phyloP scores from a whole-genome alignment of 2,888 invertebrate species.

The Tenodera sinensis region DNA sequence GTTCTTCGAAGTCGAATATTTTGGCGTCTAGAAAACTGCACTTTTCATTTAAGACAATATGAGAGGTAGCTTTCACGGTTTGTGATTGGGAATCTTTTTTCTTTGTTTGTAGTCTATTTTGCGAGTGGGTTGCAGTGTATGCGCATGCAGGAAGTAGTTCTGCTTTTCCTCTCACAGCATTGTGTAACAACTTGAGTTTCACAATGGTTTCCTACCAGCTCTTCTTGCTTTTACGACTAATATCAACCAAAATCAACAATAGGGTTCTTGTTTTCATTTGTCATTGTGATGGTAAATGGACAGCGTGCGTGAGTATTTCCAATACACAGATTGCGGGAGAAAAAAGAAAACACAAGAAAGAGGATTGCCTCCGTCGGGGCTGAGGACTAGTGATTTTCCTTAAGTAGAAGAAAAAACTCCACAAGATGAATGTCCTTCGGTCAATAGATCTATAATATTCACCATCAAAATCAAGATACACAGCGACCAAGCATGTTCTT shows the following conservation, averaged over 20 bases:
- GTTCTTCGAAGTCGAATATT: neutral
- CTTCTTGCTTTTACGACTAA: neutral
- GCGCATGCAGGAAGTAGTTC: neutral
- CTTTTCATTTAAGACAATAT: neutral
- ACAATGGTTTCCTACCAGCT: neutral
- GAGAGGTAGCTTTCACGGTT: neutral
- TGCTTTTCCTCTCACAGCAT: neutral
- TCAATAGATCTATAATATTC: neutral
- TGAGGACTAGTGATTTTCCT: neutral
- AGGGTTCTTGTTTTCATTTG: neutral
- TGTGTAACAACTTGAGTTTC: neutral
- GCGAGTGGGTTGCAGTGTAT: neutral
- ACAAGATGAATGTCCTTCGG: neutral
- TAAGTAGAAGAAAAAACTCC: neutral
- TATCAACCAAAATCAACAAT: slow-evolving; percentile 9
- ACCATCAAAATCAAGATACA: too few relatives aligned
- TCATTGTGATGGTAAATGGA: slow-evolving; percentile 9
- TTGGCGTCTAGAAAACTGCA: neutral
- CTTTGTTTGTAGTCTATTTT: neutral
- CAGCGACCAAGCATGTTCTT: too few relatives aligned
- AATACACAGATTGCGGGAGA: neutral
- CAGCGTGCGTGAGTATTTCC: neutral
- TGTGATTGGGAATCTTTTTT: neutral
- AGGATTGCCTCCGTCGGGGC: neutral
- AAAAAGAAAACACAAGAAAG: neutral